phyloP scores from a whole-genome alignment of 2,888 invertebrate genomes.

The Andrena camellia region DNA sequence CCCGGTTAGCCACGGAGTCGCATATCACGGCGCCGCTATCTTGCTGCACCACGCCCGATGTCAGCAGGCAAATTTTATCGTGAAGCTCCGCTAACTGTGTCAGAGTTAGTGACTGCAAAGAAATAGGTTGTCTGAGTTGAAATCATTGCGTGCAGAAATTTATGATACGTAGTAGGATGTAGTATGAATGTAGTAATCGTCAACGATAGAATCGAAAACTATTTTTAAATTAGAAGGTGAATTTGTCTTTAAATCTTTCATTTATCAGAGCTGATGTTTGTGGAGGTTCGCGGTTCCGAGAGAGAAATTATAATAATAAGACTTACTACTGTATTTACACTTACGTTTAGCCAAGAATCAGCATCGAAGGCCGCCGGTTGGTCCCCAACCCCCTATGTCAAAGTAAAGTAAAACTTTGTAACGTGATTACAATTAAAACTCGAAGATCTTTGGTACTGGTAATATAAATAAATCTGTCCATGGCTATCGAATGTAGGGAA shows the following conservation, averaged over 20 bases:
- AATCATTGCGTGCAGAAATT: no score
- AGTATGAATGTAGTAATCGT: no score
- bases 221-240: no score
- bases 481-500: no score
- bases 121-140: not conserved
- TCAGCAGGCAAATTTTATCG: conserved; percentile 78
- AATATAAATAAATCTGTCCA: no score
- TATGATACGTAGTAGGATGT: not conserved
- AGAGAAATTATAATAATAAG: not conserved
- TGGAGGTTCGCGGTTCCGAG: no score
- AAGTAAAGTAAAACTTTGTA: not conserved
- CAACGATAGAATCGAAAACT: no score
- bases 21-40: conserved; percentile 49
- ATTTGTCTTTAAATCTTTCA: no score
- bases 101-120: conserved; percentile 76
- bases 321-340: conserved; percentile 8
- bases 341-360: conserved; percentile 75
- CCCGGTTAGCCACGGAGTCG: conserved; percentile 10
- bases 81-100: conserved; percentile 80
- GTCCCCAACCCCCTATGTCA: conserved; percentile 51
- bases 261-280: no score
- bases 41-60: conserved; percentile 74
- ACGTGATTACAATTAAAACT: not conserved
- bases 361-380: conserved; percentile 72
- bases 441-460: not conserved